phyloP scores from a whole-genome alignment of 2,113 vertebrate species.

The Osmerus mordax region DNA sequence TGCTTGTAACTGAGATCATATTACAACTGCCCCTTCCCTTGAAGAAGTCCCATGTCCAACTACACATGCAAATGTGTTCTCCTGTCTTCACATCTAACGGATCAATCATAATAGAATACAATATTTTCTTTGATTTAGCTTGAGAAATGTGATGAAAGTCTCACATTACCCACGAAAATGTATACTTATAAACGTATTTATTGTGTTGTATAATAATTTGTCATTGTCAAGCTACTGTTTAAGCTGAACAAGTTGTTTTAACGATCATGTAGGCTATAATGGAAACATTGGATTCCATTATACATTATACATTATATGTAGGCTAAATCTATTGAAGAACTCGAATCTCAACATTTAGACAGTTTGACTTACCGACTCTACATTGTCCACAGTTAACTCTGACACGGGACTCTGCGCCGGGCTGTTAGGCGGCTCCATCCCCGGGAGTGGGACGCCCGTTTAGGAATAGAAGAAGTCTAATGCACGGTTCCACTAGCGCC shows the following conservation, averaged over 20 bases:
- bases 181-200: too few relatives aligned
- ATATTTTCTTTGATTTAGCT: background rate
- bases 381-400: slow-evolving; percentile 85
- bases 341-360: background rate
- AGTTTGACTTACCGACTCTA: slow-evolving; percentile 79
- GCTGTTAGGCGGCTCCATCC: slow-evolving; percentile 48
- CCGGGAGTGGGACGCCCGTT: background rate
- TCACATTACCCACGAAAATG: too few relatives aligned
- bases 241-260: background rate
- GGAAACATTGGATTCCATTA: background rate
- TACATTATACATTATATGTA: background rate
- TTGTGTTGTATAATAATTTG: too few relatives aligned
- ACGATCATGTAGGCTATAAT: too few relatives aligned
- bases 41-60: background rate
- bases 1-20: slow-evolving; percentile 44
- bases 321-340: background rate
- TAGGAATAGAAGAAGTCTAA: background rate
- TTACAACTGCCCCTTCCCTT: background rate
- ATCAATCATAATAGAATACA: background rate
- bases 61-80: background rate
- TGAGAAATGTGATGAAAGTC: too few relatives aligned
- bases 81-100: background rate
- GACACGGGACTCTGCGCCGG: slow-evolving; percentile 50
- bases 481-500: background rate
- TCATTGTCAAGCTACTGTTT: background rate